These are phyloP conservation scores for Caranx ignobilis DNA, from an alignment of 2,113 vertebrate species.

Conservation along the genomic window DNA sequence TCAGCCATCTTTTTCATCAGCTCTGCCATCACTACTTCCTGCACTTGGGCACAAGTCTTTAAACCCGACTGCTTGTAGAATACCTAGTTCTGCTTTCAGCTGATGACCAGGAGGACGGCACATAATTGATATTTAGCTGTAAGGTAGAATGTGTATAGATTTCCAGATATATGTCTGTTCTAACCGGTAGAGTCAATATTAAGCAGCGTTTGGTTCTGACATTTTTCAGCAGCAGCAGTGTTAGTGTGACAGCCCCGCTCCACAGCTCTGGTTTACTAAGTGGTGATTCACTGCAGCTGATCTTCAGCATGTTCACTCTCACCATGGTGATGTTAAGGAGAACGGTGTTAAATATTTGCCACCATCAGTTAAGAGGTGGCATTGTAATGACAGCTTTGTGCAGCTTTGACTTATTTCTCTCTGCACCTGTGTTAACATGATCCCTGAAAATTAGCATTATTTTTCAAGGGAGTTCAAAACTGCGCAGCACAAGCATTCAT, in stretches of 20 bases:
- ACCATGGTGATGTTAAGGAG: constrained; percentile 41
- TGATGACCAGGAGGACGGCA: constrained; percentile 19
- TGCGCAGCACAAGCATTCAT: constrained; percentile 15
- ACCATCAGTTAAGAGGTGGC: constrained; percentile 17
- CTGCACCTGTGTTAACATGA: constrained; percentile 11
- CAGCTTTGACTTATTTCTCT: constrained; percentile 21
- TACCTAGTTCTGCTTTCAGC: constrained; percentile 27
- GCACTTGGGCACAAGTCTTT: constrained; percentile 41
- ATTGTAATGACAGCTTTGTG: constrained; percentile 19
- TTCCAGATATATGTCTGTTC: background rate
- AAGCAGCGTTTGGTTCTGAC: constrained; percentile 22
- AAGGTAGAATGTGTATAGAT: constrained; percentile 28
- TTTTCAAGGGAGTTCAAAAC: background rate
- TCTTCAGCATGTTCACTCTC: constrained; percentile 41
- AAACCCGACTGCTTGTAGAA: constrained; percentile 32
- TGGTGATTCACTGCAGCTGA: constrained; percentile 52
- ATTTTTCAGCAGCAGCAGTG: constrained; percentile 26
- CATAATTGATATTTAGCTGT: constrained; percentile 40
- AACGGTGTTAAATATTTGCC: constrained; percentile 33
- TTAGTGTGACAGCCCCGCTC: constrained; percentile 27
- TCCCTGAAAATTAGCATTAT: background rate
- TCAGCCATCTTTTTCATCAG: constrained; percentile 75
- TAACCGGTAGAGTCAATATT: constrained; percentile 16
- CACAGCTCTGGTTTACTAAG: constrained; percentile 41
- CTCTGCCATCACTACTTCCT: constrained; percentile 59